Evolutionary conservation across 2,113 vertebrate species (phyloP), one percentile per base, ranked within the genome.

Genomic region (Etheostoma spectabile): DNA sequence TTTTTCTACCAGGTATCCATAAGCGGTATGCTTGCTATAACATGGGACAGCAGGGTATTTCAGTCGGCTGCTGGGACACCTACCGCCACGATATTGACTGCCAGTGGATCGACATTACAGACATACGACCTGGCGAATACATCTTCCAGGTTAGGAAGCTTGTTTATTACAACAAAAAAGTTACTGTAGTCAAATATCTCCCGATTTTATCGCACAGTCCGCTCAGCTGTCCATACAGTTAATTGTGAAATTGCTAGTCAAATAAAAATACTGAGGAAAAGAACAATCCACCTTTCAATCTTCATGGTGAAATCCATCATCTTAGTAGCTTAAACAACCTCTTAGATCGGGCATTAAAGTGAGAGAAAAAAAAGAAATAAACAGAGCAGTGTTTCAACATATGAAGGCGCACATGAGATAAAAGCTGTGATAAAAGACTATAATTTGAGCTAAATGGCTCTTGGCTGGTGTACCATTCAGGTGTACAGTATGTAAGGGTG

Each of bases 1-100:
- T 61, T 63, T 2, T 57, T 10, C 45, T n/a, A n/a, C 18, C 60
- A 94, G 98, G 98, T 55, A 79, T 96, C 59, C 95, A 97, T 56
- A 97, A 97, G 76, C 96, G 95, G 16, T 99, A 96, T 0, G 93
- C 97, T 2, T 99, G 98, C 38, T 98, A 97, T 90, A 99, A 99
- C 95, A 99, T 99, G 92, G 98, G 98, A 19, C 96, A 99, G 49
- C 98, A 99, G 85, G 98, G 98, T 5, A 97, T 99, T 92, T 96
- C 96, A 0, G 95, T 97, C 2, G 97, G 98, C 65, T 99, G 98
- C 95, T 99, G 97, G 97, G 98, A 99, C 81, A 99, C 97, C 2
- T 99, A 99, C 87, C 96, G 98, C 69, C 98, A 99, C 1, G 98
- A 99, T 87, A 99, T 99, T 0, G 98, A 99, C 92, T 99, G 98